phyloP scores from a whole-genome alignment of 2,797 vertebrate species.

The Chrosomus eos region DNA sequence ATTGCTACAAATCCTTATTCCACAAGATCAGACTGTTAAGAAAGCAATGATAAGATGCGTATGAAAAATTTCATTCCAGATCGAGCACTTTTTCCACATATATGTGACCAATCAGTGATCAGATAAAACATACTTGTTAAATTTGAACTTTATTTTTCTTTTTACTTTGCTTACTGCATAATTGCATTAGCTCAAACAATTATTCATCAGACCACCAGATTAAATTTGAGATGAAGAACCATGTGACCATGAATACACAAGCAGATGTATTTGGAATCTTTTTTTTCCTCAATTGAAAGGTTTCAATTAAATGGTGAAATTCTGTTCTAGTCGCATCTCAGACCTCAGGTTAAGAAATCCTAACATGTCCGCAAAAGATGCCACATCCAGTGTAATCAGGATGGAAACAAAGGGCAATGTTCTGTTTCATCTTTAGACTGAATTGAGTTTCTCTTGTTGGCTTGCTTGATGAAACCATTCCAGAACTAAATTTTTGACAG shows the following conservation, averaged over 20 bases:
- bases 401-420: neutral
- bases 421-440: neutral
- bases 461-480: conserved; percentile 12
- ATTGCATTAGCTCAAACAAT: neutral
- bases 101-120: conserved; percentile 17
- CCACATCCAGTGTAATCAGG: neutral
- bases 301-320: neutral
- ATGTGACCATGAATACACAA: neutral
- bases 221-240: neutral
- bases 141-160: neutral
- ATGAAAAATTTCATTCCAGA: neutral
- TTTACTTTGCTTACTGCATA: neutral
- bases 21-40: neutral
- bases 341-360: conserved; percentile 2
- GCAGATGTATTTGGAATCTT: neutral
- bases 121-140: neutral
- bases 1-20: neutral
- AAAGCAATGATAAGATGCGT: neutral
- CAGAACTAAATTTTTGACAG: neutral
- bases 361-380: neutral
- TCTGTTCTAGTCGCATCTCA: neutral
- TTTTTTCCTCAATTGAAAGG: neutral
- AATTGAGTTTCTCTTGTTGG: neutral
- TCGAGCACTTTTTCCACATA: conserved; percentile 2
- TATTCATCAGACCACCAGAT: neutral